Conservation (phyloP, 1,140 invertebrate species). For the Cepaea nemoralis region DNA sequence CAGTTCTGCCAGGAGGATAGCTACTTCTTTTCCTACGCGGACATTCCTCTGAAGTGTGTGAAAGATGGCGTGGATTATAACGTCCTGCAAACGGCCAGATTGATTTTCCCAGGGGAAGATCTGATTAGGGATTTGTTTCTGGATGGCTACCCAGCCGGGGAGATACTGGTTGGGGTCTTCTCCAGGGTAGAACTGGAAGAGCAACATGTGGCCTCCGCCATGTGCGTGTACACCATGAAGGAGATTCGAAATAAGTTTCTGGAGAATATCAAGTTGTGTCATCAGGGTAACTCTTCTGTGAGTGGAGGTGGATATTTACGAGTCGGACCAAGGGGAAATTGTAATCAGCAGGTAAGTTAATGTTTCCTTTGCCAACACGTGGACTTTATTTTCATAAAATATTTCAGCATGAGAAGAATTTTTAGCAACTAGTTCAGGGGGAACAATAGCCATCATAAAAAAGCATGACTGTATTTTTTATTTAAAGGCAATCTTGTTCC, state of each 20-base stretch:
- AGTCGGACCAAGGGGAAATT: slow-evolving; percentile 7
- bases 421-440: too few species aligned
- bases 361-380: too few species aligned
- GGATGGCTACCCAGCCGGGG: slow-evolving; percentile 73
- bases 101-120: slow-evolving; percentile 92
- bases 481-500: too few species aligned
- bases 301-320: slow-evolving; percentile 55
- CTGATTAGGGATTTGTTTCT: slow-evolving; percentile 84
- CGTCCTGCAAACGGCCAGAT: slow-evolving; percentile 90
- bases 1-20: slow-evolving; percentile 95
- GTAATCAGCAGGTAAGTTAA: not conserved
- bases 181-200: slow-evolving; percentile 80
- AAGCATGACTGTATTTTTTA: too few species aligned
- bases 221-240: slow-evolving; percentile 96
- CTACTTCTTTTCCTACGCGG: slow-evolving; percentile 91
- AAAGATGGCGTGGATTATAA: slow-evolving; percentile 82
- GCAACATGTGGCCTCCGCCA: slow-evolving; percentile 82
- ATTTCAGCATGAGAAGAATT: too few species aligned
- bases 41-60: slow-evolving; percentile 95
- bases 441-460: too few species aligned
- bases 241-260: slow-evolving; percentile 94
- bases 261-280: slow-evolving; percentile 96
- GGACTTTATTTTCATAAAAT: too few species aligned
- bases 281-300: slow-evolving; percentile 79
- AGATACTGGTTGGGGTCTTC: slow-evolving; percentile 93